phyloP scores from a whole-genome alignment of 2,888 invertebrate genomes.

The Synanthedon andrenaeformis region DNA sequence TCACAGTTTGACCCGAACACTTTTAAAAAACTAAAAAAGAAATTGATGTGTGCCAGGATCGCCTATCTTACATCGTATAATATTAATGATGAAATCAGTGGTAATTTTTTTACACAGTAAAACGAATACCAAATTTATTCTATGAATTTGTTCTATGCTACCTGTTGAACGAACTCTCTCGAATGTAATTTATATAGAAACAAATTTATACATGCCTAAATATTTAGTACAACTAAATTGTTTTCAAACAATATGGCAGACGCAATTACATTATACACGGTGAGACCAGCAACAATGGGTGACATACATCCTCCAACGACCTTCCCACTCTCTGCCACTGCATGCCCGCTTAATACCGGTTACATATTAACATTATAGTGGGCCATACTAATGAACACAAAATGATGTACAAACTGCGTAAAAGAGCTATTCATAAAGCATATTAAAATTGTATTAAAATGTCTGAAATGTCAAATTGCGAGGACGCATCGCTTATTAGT shows the following conservation, averaged over 20 bases:
- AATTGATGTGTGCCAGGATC: no score
- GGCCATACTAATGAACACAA: constrained; percentile 44
- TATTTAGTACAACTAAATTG: neutral
- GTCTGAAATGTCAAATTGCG: constrained; percentile 65
- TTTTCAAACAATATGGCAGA: neutral
- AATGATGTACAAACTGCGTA: constrained; percentile 62
- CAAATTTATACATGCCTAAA: neutral
- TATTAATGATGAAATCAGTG: no score
- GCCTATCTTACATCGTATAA: no score
- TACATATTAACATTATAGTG: constrained; percentile 44
- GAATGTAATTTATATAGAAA: no score
- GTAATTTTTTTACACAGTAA: no score
- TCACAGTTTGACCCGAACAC: no score
- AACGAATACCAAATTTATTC: no score
- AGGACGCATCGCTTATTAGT: constrained; percentile 49
- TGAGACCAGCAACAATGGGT: constrained; percentile 7
- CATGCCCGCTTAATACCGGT: constrained; percentile 46
- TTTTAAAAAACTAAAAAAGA: no score
- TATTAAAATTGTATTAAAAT: constrained; percentile 64
- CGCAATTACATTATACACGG: neutral
- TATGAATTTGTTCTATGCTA: no score
- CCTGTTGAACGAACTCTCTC: no score
- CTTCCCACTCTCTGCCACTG: constrained; percentile 41
- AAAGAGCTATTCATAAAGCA: constrained; percentile 60
- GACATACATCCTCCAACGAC: constrained; percentile 8